Evolutionary conservation across 1,140 invertebrate species (phyloP).

Genomic region (Antheraea pernyi): DNA sequence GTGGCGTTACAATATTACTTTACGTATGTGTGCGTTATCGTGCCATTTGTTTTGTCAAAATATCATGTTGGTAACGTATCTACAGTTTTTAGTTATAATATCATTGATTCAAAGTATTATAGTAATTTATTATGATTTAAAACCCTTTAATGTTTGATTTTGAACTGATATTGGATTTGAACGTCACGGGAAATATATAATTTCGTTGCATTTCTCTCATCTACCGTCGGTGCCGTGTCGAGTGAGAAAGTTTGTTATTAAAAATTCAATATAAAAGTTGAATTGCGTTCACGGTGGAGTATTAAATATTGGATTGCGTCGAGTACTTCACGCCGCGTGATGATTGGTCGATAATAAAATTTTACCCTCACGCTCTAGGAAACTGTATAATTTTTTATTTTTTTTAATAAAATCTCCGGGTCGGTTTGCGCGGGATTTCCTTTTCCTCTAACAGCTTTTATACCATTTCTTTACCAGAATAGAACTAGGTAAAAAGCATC

Average conservation of each 20-base stretch:
- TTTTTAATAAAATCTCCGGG: neutral
- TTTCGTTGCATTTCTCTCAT: neutral
- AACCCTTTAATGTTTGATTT: no score
- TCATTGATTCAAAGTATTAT: no score
- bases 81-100: no score
- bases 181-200: neutral
- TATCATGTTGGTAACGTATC: no score
- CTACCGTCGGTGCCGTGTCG: neutral
- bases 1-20: no score
- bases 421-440: neutral
- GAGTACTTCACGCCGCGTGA: neutral
- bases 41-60: no score
- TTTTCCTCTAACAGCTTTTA: no score
- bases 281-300: conserved; percentile 16
- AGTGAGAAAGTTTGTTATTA: conserved; percentile 22
- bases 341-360: neutral
- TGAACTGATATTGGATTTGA: neutral
- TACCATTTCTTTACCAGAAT: no score
- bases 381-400: neutral
- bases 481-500: no score
- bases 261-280: conserved; percentile 34
- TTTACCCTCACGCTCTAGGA: neutral
- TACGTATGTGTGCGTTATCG: no score
- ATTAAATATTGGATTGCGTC: conserved; percentile 3
- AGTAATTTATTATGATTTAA: no score